These are phyloP conservation scores for Aviceda subcristata DNA, from an alignment of 2,113 vertebrate genomes.

Conservation along the genomic window DNA sequence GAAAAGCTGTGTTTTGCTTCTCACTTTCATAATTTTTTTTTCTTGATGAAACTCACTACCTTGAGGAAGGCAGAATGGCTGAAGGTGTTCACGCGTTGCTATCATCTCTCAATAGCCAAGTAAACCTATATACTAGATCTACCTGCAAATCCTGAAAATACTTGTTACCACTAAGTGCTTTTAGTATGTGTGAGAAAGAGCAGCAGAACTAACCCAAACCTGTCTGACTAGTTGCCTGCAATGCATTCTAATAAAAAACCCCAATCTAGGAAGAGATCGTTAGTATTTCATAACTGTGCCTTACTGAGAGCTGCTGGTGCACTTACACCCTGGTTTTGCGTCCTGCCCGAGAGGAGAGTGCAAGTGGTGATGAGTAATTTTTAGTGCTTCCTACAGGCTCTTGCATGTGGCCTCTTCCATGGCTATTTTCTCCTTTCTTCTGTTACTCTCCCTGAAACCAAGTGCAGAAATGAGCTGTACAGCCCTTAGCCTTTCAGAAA, in stretches of 20 bases:
- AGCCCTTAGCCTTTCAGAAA: background rate
- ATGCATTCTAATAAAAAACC: background rate
- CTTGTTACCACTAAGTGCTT: background rate
- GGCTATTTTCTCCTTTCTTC: background rate
- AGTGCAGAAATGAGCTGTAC: background rate
- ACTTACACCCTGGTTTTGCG: fast-evolving
- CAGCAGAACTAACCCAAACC: background rate
- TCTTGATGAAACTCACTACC: background rate
- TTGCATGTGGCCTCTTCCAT: background rate
- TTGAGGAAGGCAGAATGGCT: background rate
- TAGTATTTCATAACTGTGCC: background rate
- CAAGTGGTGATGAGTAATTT: background rate
- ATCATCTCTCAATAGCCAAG: background rate
- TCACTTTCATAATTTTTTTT: background rate
- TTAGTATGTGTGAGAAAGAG: background rate
- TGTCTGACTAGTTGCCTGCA: background rate
- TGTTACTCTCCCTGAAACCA: background rate
- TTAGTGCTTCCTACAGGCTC: background rate
- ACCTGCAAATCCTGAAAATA: background rate
- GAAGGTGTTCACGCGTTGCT: background rate
- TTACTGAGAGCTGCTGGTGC: background rate
- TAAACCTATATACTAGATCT: background rate
- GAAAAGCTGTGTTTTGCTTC: background rate
- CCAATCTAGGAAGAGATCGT: background rate
- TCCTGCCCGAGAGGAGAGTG: background rate